Evolutionary conservation across 2,113 vertebrate species (phyloP).

Genomic region (Monarcha castaneiventris): DNA sequence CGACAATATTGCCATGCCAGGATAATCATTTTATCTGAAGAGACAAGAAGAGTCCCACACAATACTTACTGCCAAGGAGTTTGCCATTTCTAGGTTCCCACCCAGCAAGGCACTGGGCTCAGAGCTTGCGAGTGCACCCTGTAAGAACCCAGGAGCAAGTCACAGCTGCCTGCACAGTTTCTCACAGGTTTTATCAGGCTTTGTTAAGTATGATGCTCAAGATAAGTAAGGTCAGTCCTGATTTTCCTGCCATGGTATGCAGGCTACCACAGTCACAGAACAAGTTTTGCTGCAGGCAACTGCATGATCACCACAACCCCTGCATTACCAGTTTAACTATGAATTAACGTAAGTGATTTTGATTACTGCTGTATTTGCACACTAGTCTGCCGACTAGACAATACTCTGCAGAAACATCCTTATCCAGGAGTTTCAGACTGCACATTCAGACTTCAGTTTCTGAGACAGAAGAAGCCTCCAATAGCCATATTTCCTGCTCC

Average conservation of each 20-base stretch:
- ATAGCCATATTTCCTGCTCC: neutral
- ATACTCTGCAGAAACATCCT: neutral
- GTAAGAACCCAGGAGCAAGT: neutral
- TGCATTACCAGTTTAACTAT: neutral
- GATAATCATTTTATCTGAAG: neutral
- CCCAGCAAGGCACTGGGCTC: neutral
- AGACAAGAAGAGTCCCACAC: neutral
- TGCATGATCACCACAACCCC: neutral
- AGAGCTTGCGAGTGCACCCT: neutral
- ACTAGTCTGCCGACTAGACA: neutral
- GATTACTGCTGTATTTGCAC: constrained; percentile 20
- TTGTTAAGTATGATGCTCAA: neutral
- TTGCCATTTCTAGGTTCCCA: neutral
- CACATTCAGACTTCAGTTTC: neutral
- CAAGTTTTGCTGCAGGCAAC: constrained; percentile 36
- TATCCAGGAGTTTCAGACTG: neutral
- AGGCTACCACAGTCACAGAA: constrained; percentile 4
- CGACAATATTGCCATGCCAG: neutral
- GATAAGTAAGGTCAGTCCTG: constrained; percentile 17
- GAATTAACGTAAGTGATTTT: neutral
- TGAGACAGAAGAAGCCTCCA: neutral
- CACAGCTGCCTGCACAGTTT: neutral
- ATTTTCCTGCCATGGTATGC: constrained; percentile 9
- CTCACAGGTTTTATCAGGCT: neutral
- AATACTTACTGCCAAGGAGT: neutral